These are phyloP conservation scores for Pangasius djambal DNA, from an alignment of 2,797 vertebrate species.

Conservation along the genomic window DNA sequence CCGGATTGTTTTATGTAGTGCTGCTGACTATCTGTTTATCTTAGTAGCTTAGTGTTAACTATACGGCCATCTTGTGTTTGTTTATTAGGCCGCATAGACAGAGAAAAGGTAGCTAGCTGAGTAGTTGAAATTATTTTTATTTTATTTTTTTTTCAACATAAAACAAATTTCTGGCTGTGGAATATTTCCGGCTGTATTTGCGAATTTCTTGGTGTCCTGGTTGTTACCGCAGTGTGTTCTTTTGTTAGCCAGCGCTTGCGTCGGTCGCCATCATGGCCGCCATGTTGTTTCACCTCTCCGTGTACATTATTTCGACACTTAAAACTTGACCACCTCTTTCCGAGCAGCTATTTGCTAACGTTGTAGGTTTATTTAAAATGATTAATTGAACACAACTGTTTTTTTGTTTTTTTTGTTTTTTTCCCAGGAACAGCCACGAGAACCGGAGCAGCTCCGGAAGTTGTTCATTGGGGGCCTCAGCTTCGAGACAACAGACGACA, in stretches of 20 bases:
- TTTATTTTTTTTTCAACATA: not conserved
- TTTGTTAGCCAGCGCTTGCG: not conserved
- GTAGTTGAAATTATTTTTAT: not conserved
- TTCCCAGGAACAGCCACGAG: conserved; percentile 86
- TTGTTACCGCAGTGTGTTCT: not conserved
- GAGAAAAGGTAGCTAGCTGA: not conserved
- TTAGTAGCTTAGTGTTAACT: not conserved
- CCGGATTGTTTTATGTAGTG: not conserved
- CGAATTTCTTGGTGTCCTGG: not conserved
- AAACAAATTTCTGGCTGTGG: not conserved
- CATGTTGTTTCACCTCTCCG: not conserved
- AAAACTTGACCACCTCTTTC: not conserved
- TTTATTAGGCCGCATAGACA: not conserved
- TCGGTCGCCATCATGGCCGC: not conserved
- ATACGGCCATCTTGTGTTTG: not conserved
- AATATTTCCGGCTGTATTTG: not conserved
- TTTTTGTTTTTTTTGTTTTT: no score
- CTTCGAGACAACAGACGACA: conserved; percentile 96
- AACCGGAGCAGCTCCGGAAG: conserved; percentile 95
- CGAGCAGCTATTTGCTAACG: not conserved
- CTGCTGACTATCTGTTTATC: not conserved
- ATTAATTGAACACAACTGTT: not conserved
- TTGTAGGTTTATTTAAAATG: not conserved
- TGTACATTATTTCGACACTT: not conserved
- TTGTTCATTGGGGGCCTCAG: conserved; percentile 95